These are phyloP conservation scores for Nesoenas mayeri DNA, from an alignment of 2,113 vertebrate genomes.

Conservation along the genomic window DNA sequence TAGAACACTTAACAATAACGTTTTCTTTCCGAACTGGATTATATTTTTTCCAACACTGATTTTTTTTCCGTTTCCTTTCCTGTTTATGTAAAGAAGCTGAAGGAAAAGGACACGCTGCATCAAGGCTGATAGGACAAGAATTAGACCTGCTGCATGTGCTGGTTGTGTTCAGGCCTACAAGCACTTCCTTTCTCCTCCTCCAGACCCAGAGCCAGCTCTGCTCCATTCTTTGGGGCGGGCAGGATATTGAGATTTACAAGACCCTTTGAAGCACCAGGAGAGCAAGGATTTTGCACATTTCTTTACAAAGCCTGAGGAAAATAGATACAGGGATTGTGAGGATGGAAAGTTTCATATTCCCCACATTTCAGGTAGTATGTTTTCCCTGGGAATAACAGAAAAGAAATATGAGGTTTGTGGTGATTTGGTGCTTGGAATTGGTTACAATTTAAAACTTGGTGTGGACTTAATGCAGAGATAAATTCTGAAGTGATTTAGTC, in stretches of 20 bases:
- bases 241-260: slow-evolving; percentile 45
- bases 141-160: slow-evolving; percentile 38
- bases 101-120: slow-evolving; percentile 56
- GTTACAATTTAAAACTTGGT: neutral
- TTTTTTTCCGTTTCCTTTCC: slow-evolving; percentile 65
- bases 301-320: neutral
- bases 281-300: neutral
- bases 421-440: neutral
- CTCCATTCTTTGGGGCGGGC: slow-evolving; percentile 14
- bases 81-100: slow-evolving; percentile 72
- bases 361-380: neutral
- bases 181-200: slow-evolving; percentile 41
- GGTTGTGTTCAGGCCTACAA: slow-evolving; percentile 6
- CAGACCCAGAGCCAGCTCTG: neutral
- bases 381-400: neutral
- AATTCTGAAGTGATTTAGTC: neutral
- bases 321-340: neutral
- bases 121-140: slow-evolving; percentile 63
- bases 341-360: neutral
- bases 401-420: neutral
- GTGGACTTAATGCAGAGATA: neutral
- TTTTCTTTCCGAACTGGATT: slow-evolving; percentile 62
- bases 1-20: slow-evolving; percentile 65
- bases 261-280: slow-evolving; percentile 27
- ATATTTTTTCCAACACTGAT: slow-evolving; percentile 62